A percentile compares a stretch with the other conserved stretches of the same genome.
phyloP scores from a whole-genome alignment of 2,888 invertebrate species.

The Hypsopygia costalis region DNA sequence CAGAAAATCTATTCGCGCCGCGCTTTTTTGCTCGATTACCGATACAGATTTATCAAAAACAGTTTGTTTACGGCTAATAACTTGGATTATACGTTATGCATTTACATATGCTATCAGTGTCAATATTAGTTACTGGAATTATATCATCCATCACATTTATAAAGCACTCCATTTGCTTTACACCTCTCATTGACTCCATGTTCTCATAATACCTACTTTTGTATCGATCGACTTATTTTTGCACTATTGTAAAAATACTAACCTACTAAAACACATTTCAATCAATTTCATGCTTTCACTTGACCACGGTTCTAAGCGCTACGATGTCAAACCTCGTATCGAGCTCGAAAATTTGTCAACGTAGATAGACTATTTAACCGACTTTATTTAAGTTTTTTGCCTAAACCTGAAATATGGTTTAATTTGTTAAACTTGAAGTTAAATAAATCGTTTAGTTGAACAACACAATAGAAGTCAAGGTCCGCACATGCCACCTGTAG shows the following conservation, averaged over 20 bases:
- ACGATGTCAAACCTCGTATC: conserved; percentile 8
- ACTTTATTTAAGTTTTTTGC: too few species aligned
- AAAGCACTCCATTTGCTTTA: too few species aligned
- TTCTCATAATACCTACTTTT: not conserved
- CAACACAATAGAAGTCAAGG: conserved; percentile 29
- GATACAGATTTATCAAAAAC: not conserved
- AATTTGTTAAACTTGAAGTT: conserved; percentile 15
- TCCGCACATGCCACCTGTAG: conserved; percentile 31
- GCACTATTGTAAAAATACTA: not conserved
- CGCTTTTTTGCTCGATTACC: conserved; percentile 9
- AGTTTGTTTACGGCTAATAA: not conserved
- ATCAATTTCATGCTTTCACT: not conserved
- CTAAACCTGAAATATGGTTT: too few species aligned
- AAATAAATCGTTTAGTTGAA: conserved; percentile 17
- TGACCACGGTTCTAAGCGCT: not conserved
- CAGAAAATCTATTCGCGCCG: conserved; percentile 24
- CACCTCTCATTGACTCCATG: too few species aligned
- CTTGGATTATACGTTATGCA: not conserved
- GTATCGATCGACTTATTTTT: conserved; percentile 2
- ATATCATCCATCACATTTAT: too few species aligned
- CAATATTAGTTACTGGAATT: not conserved
- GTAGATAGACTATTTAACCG: too few species aligned
- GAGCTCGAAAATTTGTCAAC: not conserved
- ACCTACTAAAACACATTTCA: not conserved
- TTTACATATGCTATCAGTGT: not conserved